Evolutionary conservation across 2,888 invertebrate genomes (phyloP).

Genomic region (Cantharis rufa): DNA sequence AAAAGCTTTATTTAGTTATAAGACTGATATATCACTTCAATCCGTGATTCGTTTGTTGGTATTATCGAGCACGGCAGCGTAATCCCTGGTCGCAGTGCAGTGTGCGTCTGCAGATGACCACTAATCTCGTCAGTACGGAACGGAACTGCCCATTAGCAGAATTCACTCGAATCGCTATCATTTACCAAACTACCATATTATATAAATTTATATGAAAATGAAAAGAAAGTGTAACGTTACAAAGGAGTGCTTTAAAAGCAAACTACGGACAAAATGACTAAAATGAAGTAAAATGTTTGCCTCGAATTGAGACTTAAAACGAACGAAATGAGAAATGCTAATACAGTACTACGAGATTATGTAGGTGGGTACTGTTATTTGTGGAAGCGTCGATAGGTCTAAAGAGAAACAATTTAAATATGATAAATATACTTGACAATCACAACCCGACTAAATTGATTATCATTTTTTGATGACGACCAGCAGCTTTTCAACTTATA

Average conservation of each 20-base stretch:
- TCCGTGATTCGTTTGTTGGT: constrained; percentile 46
- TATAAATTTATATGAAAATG: constrained; percentile 1
- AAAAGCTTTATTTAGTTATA: constrained; percentile 42
- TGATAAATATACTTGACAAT: not conserved
- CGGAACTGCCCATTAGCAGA: constrained; percentile 20
- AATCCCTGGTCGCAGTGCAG: constrained; percentile 46
- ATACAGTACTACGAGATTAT: constrained; percentile 27
- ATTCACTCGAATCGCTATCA: constrained; percentile 10
- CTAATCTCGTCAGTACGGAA: constrained; percentile 20
- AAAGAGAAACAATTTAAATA: constrained; percentile 5
- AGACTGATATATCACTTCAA: constrained; percentile 50
- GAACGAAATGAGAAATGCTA: constrained; percentile 43
- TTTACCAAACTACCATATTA: constrained; percentile 3
- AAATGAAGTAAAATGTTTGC: constrained; percentile 29
- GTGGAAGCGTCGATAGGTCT: constrained; percentile 25
- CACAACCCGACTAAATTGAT: constrained; percentile 3
- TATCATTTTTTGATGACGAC: not conserved
- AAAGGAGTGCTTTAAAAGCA: constrained; percentile 21
- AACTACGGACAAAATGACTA: constrained; percentile 25
- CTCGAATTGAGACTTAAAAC: constrained; percentile 42
- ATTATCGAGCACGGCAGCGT: constrained; percentile 43
- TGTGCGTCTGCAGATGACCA: constrained; percentile 42
- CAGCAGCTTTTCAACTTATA: not conserved
- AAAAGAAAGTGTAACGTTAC: constrained; percentile 6
- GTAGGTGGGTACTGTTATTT: constrained; percentile 13